Evolutionary conservation across 2,113 vertebrate species (phyloP).

Genomic region (Coptodon rendalli): DNA sequence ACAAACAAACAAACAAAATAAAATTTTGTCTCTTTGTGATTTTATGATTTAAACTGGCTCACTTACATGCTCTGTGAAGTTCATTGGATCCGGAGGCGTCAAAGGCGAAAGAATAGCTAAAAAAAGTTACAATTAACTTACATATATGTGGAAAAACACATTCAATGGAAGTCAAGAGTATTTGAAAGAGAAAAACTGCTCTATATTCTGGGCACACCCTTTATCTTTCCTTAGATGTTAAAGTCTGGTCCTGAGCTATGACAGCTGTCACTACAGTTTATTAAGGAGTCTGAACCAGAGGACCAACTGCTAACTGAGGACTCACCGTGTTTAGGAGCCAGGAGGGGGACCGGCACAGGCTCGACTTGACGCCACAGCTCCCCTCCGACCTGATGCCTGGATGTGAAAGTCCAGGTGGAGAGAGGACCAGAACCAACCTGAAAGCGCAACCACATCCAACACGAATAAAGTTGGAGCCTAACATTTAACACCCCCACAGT

Average conservation of each 20-base stretch:
- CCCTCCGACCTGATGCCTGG: slow-evolving; percentile 40
- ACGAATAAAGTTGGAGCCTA: background rate
- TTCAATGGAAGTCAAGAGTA: background rate
- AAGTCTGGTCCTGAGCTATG: background rate
- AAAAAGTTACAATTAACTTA: background rate
- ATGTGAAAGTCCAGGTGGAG: slow-evolving; percentile 31
- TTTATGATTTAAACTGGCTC: background rate
- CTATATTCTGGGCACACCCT: background rate
- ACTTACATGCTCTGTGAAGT: slow-evolving; percentile 67
- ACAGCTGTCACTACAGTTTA: background rate
- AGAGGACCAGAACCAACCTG: slow-evolving; percentile 4
- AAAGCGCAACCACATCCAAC: background rate
- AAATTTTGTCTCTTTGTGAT: background rate
- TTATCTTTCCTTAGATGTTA: background rate
- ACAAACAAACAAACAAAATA: background rate
- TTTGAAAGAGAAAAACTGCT: background rate
- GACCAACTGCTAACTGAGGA: background rate
- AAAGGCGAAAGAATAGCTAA: slow-evolving; percentile 3
- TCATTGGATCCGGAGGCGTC: slow-evolving; percentile 15
- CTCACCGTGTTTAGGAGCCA: slow-evolving; percentile 52
- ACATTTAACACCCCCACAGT: background rate
- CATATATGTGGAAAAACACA: background rate
- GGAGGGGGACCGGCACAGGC: slow-evolving; percentile 51
- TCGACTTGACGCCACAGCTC: slow-evolving; percentile 54
- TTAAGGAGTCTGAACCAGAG: background rate